Evolutionary conservation across 2,797 vertebrate genomes (phyloP), one percentile per base, ranked within the genome.

Genomic region (Chloroceryle inda): DNA sequence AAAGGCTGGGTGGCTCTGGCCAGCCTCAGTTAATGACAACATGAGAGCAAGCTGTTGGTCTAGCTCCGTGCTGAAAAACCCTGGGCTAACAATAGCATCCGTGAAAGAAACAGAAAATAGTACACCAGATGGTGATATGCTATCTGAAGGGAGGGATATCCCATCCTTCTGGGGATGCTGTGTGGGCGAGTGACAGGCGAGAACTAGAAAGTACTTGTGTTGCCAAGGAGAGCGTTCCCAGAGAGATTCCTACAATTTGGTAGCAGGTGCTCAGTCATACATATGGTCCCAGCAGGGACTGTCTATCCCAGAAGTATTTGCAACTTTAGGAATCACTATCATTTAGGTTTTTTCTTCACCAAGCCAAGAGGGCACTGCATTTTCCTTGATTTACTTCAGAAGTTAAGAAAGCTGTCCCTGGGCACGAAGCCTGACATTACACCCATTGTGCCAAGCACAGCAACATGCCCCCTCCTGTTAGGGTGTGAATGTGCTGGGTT

Each of bases 131-230:
- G 94, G 92, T 56, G 88, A 40, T 16, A 21, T 2, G 71, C 63
- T 64, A 37, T 76, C 13, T 91, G 92, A 37, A 95, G 94, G 88
- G 75, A 94, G 95, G 95, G 94, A 94, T 95, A 94, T n/a, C 96
- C 96, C 95, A 59, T 84, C 81, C 79, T 49, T 31, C 58, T 67
- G 87, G 55, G 55, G 87, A 95, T 42, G 72, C 73, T 77, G 78
- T 10, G 83, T 92, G 92, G 93, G 88, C 52, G 85, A 95, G 77
- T 61, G 91, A 94, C 79, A 78, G 72, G 35, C 33, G 16, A 62
- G 79, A 93, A 67, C 49, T 40, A 24, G 47, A 56, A 45, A 44
- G 84, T 8, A 20, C 27, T 79, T 27, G 66, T 2, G 24, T 95
- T 94, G 93, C 95, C 67, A 85, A 89, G 86, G 66, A 93, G 66